Conservation (phyloP, 2,888 invertebrate species). For the Zaprionus obscuricornis region DNA sequence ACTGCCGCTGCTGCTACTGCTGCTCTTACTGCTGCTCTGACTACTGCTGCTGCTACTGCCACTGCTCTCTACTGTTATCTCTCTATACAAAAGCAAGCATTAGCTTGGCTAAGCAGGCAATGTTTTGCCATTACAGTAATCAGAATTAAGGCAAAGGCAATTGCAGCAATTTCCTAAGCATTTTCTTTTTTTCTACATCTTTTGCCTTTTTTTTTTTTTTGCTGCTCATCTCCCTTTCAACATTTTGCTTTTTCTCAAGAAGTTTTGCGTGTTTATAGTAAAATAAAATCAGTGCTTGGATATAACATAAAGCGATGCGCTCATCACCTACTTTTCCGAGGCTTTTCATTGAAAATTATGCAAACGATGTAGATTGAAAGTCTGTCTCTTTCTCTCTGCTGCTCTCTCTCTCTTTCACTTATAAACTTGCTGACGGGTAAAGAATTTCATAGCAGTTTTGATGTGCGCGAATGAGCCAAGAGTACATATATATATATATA, state of each 20-base stretch:
- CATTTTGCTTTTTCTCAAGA: neutral
- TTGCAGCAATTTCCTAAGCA: too few species aligned
- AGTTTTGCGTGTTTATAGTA: too few species aligned
- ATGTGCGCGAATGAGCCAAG: neutral
- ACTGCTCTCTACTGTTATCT: constrained; percentile 2
- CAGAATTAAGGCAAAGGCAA: constrained; percentile 13
- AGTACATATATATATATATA: neutral
- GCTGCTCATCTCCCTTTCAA: too few species aligned
- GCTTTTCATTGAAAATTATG: constrained; percentile 59
- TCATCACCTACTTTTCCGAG: constrained; percentile 14
- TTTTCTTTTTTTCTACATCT: too few species aligned
- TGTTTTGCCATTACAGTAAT: constrained; percentile 16
- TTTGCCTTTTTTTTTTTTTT: neutral
- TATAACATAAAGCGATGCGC: neutral
- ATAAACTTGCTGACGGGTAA: constrained; percentile 17
- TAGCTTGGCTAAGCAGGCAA: constrained; percentile 13
- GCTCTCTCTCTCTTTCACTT: too few species aligned
- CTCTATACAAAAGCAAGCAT: constrained; percentile 8
- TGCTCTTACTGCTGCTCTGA: too few species aligned
- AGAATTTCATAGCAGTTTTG: constrained; percentile 28
- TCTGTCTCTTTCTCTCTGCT: too few species aligned
- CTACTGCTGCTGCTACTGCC: neutral
- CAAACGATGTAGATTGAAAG: constrained; percentile 41
- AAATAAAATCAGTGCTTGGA: constrained; percentile 5
- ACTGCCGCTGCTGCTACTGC: too few species aligned